phyloP scores from a whole-genome alignment of 2,113 vertebrate genomes.

The Theristicus caerulescens region DNA sequence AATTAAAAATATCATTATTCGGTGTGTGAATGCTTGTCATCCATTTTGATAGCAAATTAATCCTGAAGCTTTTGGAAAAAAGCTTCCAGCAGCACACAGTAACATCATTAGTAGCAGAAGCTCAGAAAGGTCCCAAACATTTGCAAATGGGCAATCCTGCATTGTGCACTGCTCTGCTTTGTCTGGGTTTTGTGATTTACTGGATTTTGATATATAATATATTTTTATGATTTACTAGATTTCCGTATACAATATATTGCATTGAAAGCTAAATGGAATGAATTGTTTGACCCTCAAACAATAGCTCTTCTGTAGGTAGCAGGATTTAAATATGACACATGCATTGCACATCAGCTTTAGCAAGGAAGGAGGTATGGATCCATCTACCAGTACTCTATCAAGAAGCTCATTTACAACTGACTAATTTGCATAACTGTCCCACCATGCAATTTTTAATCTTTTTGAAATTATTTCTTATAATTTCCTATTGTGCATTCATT shows the following conservation, averaged over 20 bases:
- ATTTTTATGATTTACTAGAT: not conserved
- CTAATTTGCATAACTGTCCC: not conserved
- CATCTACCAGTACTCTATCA: not conserved
- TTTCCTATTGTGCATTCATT: not conserved
- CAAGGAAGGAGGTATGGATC: not conserved
- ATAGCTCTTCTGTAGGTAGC: not conserved
- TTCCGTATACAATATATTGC: not conserved
- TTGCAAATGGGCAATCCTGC: not conserved
- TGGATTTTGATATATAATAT: not conserved
- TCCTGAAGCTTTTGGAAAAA: slow-evolving; percentile 14
- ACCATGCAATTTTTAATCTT: not conserved
- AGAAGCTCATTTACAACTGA: not conserved
- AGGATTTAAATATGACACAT: not conserved
- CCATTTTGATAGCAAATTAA: slow-evolving; percentile 58
- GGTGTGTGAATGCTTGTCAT: slow-evolving; percentile 51
- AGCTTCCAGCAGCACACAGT: not conserved
- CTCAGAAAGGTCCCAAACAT: not conserved
- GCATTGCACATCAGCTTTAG: not conserved
- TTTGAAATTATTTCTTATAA: not conserved
- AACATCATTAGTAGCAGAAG: not conserved
- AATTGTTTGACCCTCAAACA: not conserved
- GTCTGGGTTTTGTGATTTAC: not conserved
- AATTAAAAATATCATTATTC: slow-evolving; percentile 67
- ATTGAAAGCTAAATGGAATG: not conserved
- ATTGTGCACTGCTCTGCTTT: not conserved